phyloP scores from a whole-genome alignment of 2,797 vertebrate genomes.

The Gymnocypris eckloni region DNA sequence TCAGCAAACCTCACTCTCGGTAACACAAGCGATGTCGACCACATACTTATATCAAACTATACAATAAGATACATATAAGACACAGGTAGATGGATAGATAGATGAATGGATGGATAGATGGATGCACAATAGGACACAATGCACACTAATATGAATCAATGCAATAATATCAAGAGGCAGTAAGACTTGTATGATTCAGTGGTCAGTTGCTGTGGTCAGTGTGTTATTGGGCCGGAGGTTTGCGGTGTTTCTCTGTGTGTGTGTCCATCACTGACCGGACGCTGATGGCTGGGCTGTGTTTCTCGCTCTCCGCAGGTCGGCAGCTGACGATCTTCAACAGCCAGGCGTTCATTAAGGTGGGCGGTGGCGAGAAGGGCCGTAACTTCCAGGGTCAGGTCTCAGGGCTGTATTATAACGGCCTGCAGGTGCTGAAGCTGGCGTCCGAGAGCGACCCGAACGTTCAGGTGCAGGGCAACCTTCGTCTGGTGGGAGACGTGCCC shows the following conservation, averaged over 20 bases:
- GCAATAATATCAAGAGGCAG: neutral
- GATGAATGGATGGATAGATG: too few relatives aligned
- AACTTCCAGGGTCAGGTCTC: slow-evolving; percentile 97
- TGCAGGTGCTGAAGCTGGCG: slow-evolving; percentile 93
- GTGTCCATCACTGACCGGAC: neutral
- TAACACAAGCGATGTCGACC: neutral
- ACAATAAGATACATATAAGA: neutral
- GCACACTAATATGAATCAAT: neutral
- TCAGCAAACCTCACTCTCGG: neutral
- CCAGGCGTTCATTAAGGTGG: slow-evolving; percentile 93
- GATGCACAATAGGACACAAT: too few relatives aligned
- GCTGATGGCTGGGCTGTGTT: slow-evolving; percentile 18
- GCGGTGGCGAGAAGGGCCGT: slow-evolving; percentile 88
- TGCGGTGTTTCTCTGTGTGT: slow-evolving; percentile 44
- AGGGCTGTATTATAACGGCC: slow-evolving; percentile 94
- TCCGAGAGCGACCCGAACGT: slow-evolving; percentile 92
- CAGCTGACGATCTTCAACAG: slow-evolving; percentile 98
- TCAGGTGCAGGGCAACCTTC: slow-evolving; percentile 90
- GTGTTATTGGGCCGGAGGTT: slow-evolving; percentile 67
- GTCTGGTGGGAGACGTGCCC: slow-evolving; percentile 90
- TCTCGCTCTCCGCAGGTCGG: slow-evolving; percentile 79
- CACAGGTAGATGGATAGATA: too few relatives aligned
- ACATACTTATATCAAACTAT: neutral
- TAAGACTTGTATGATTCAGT: neutral
- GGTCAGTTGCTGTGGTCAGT: neutral